Evolutionary conservation across 2,888 invertebrate genomes (phyloP).

Genomic region (Sesia apiformis): DNA sequence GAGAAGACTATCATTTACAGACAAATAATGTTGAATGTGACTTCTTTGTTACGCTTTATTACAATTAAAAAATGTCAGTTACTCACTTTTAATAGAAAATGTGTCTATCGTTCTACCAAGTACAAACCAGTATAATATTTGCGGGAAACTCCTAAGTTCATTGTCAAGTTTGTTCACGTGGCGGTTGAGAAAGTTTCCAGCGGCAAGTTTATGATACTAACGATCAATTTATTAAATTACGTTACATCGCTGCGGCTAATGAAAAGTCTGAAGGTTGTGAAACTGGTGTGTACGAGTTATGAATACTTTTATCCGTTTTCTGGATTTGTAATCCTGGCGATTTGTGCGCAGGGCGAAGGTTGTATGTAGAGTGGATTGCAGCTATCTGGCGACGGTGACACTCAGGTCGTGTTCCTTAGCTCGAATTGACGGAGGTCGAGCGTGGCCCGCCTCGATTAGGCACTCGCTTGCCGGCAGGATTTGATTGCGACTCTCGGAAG

Average conservation of each 20-base stretch:
- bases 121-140: background rate
- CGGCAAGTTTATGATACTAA: slow-evolving; percentile 40
- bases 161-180: slow-evolving; percentile 43
- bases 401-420: slow-evolving; percentile 44
- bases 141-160: slow-evolving; percentile 12
- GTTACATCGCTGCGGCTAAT: slow-evolving; percentile 33
- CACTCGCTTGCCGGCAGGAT: slow-evolving; percentile 39
- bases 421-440: slow-evolving; percentile 60
- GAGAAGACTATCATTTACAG: background rate
- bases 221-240: slow-evolving; percentile 44
- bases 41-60: no score
- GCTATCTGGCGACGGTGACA: slow-evolving; percentile 44
- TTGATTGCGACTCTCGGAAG: slow-evolving; percentile 44
- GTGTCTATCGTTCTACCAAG: no score
- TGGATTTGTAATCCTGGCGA: background rate
- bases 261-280: slow-evolving; percentile 24
- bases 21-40: background rate
- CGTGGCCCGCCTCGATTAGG: slow-evolving; percentile 55
- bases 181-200: slow-evolving; percentile 30
- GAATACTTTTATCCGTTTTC: slow-evolving; percentile 16
- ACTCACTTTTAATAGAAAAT: background rate
- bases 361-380: slow-evolving; percentile 6
- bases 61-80: background rate
- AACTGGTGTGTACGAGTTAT: slow-evolving; percentile 19
- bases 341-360: slow-evolving; percentile 3